phyloP scores from a whole-genome alignment of 1,140 invertebrate genomes.

The Carposina sasakii region DNA sequence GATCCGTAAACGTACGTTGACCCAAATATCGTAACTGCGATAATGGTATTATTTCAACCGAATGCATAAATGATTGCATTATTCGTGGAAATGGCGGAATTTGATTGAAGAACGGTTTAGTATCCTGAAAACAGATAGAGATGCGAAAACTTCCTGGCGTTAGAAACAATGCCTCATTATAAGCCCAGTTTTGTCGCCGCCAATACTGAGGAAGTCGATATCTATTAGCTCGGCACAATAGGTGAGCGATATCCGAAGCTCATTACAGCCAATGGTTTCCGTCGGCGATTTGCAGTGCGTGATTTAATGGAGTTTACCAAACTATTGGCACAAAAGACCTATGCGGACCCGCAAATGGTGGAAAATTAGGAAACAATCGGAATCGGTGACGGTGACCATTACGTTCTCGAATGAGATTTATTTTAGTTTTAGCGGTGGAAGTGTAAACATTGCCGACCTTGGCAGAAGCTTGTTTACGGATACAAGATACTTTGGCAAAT shows the following conservation, averaged over 20 bases:
- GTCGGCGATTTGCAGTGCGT: slow-evolving; percentile 59
- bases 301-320: slow-evolving; percentile 38
- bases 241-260: slow-evolving; percentile 70
- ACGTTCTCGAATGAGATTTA: background rate
- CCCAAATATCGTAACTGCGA: slow-evolving; percentile 30
- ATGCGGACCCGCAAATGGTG: background rate
- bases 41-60: no score
- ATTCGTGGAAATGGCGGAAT: no score
- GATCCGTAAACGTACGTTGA: slow-evolving; percentile 45
- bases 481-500: slow-evolving; percentile 48
- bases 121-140: slow-evolving; percentile 50
- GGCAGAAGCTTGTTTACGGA: slow-evolving; percentile 53
- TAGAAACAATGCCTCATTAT: slow-evolving; percentile 66
- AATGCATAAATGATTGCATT: no score
- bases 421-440: slow-evolving; percentile 10
- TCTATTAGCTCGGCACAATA: slow-evolving; percentile 70
- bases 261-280: slow-evolving; percentile 66
- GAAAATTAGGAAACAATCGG: background rate
- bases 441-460: slow-evolving; percentile 55
- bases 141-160: slow-evolving; percentile 44
- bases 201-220: slow-evolving; percentile 67
- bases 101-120: slow-evolving; percentile 37
- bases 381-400: slow-evolving; percentile 21
- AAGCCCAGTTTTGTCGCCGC: slow-evolving; percentile 43
- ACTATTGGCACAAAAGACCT: slow-evolving; percentile 16